Percentiles rank a stretch among this genome's conserved stretches.
Evolutionary conservation across 2,797 vertebrate species (phyloP).

Genomic region (Mormyrops boulengeri): DNA sequence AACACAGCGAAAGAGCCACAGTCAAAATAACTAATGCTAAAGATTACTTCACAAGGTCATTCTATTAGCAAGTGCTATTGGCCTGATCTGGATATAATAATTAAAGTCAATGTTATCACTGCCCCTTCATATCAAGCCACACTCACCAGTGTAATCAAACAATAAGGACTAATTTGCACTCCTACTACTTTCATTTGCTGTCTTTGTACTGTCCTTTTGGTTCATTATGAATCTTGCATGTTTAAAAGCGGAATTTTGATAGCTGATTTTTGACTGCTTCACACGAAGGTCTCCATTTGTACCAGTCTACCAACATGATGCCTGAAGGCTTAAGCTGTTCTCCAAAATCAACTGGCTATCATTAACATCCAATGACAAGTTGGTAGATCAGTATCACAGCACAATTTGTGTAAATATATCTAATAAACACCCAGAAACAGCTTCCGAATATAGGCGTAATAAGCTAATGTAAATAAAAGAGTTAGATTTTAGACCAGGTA

Average conservation of each 20-base stretch:
- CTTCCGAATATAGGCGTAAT: background rate
- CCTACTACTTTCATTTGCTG: background rate
- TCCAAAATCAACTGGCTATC: background rate
- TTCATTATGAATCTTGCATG: background rate
- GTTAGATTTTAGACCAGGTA: background rate
- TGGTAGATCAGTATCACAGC: background rate
- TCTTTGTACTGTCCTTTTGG: background rate
- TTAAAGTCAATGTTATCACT: background rate
- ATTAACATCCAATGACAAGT: background rate
- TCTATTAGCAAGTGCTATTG: background rate
- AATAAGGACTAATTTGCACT: background rate
- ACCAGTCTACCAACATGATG: background rate
- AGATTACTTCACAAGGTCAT: background rate
- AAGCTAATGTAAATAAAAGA: background rate
- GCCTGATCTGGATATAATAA: background rate
- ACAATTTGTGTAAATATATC: background rate
- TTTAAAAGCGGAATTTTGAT: background rate
- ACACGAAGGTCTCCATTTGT: background rate
- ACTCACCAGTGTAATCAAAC: background rate
- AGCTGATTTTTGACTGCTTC: background rate
- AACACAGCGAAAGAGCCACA: background rate
- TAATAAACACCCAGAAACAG: background rate
- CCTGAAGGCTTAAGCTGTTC: background rate
- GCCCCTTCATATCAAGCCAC: background rate
- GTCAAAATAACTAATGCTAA: background rate